Base-by-base conservation (phyloP, 2,888 invertebrate genomes). In the Linyphia triangularis region DNA sequence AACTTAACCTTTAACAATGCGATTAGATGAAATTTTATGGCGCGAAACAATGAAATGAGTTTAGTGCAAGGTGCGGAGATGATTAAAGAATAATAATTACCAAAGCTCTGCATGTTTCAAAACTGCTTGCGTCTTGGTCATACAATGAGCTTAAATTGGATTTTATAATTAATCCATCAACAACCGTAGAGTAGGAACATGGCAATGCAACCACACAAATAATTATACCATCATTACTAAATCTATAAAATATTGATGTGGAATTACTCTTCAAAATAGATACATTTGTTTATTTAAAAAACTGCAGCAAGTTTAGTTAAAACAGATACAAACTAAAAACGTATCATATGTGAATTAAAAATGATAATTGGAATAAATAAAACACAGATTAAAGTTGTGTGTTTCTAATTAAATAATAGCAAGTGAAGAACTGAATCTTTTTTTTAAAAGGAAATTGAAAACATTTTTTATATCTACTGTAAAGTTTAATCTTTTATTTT, bases 161-260 rank as follows among this genome's bases (percentile, higher is more conserved):
- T 83, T 88, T 88, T 19, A 88, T 65, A 43, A 88, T 33, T 33
- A 77, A 24, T 51, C 88, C 88, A 26, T 88, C 82, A 70, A 88
- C 65, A 69, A 83, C 77, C n/a, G 83, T 61, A 70, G 75, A 77
- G 59, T 75, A 70, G 57, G 88, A 82, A 22, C 70, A 40, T 33
- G 82, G 77, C 61, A 70, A 51, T 30, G 51, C 33, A 43, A 82
- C 30, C 43, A 82, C 70, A 13, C 77, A 88, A 22, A 83, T 65
- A 77, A 40, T 43, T 57, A 88, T 63, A 57, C 75, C 61, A 24
- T 82, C 69, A 33, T 59, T 51, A 43, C 51, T 70, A 77, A 88
- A 88, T 88, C 88, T 88, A 81, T 10, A 88, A 75, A 83, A 63
- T 63, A 85, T 33, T 67, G 19, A 57, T 30, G 30, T 1, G 51